Evolutionary conservation across 2,797 vertebrate genomes (phyloP), one percentile per base, ranked within the genome.

Genomic region (Gymnothorax javanicus): DNA sequence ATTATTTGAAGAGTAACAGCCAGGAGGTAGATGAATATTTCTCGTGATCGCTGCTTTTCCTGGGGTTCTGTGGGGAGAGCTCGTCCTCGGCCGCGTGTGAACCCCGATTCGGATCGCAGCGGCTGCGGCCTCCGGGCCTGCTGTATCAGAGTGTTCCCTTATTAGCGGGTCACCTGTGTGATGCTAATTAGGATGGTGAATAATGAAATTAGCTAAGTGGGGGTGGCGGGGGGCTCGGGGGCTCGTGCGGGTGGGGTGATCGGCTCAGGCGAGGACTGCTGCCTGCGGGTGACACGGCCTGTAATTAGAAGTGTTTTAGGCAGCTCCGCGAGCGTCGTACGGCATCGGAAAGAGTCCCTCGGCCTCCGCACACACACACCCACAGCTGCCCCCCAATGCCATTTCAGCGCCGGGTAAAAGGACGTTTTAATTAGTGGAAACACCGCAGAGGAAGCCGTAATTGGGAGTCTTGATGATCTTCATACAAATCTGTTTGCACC

Each of bases 231-330:
- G 83, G 43, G 58, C 64, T 54, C 23, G 73, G 88, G 86, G 85
- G 83, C 84, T 89, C 82, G 83, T 57, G 83, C 67, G 62, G 87
- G 88, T 23, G 75, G 59, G 33, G 25, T 54, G 84, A 91, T 88
- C 89, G 89, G 60, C 81, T 85, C 91, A 94, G 87, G 23, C 91
- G 82, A 90, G 90, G 86, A 91, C 87, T 86, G 91, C 90, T 91
- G 91, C 88, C 89, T 88, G 87, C 89, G 90, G 91, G 87, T 88
- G 92, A 91, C 89, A 90, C 88, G 85, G 90, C 89, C 93, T 94
- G 92, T 94, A 94, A 94, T 95, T 94, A 93, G 83, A 83, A 92
- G 89, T 93, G 94, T 94, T 93, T 94, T 93, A 94, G 91, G 88
- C 89, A 89, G 86, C 82, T 85, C 88, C 52, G 75, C 89, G 88